A percentile compares a stretch with the other conserved stretches of the same genome.
Conservation (phyloP, 2,888 invertebrate genomes). For the Agriopis marginaria region DNA sequence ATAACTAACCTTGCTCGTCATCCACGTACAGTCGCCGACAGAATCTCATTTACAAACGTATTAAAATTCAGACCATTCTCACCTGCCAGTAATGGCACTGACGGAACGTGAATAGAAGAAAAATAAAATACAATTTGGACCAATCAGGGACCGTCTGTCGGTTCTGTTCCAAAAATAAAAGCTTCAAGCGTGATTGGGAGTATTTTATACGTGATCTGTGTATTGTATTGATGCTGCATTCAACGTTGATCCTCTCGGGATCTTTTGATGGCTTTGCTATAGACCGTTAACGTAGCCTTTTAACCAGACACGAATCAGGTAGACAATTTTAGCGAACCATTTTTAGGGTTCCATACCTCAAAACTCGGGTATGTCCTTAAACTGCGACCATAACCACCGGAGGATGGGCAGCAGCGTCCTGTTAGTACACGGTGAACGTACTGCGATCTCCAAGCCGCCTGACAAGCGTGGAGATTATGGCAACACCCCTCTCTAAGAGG, state of each 20-base stretch:
- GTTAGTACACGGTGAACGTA: no score
- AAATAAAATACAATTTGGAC: slow-evolving; percentile 57
- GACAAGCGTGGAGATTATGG: no score
- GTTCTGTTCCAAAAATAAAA: slow-evolving; percentile 38
- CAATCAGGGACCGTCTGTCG: slow-evolving; percentile 40
- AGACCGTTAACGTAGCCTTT: not conserved
- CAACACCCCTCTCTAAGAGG: no score
- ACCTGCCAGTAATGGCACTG: slow-evolving; percentile 59
- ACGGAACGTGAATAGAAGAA: slow-evolving; percentile 52
- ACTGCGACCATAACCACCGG: no score
- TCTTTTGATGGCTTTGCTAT: not conserved
- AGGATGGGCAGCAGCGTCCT: no score
- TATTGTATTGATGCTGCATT: slow-evolving; percentile 12
- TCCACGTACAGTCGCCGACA: slow-evolving; percentile 52
- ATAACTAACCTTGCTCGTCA: slow-evolving; percentile 8
- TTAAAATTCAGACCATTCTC: slow-evolving; percentile 62
- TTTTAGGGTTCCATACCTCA: no score
- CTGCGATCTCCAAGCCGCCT: no score
- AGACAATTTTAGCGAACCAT: no score
- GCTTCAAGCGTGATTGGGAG: slow-evolving; percentile 35
- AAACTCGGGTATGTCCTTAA: no score
- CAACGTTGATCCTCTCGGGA: slow-evolving; percentile 5
- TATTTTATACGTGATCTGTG: slow-evolving; percentile 36
- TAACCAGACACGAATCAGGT: not conserved
- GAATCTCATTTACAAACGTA: slow-evolving; percentile 49